Percentiles rank a stretch among this genome's conserved stretches.
Conservation (phyloP, 2,113 vertebrate species). For the Trematomus loennbergii region DNA sequence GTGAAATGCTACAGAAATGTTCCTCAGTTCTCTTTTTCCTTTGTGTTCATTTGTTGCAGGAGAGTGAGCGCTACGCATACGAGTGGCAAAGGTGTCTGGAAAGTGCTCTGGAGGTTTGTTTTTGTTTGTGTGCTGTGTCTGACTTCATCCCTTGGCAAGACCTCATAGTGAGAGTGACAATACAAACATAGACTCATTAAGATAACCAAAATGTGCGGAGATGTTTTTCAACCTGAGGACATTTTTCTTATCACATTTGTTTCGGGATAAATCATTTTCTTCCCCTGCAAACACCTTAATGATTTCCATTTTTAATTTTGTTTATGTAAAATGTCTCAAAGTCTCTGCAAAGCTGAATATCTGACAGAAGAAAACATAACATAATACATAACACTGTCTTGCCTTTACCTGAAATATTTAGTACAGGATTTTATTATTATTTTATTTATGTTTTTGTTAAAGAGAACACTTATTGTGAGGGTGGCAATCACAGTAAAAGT, state of each 20-base stretch:
- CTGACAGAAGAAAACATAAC: too few relatives aligned
- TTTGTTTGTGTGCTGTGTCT: slow-evolving; percentile 39
- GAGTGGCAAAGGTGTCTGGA: slow-evolving; percentile 98
- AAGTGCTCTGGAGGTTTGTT: slow-evolving; percentile 92
- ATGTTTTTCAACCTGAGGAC: neutral
- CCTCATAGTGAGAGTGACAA: neutral
- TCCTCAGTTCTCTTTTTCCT: neutral
- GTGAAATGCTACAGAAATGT: slow-evolving; percentile 12
- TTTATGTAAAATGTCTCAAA: too few relatives aligned
- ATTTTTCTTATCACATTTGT: neutral
- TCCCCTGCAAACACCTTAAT: neutral
- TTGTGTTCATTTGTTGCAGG: slow-evolving; percentile 80
- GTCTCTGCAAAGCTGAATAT: neutral
- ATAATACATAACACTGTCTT: too few relatives aligned
- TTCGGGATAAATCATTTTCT: slow-evolving; percentile 12
- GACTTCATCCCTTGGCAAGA: neutral
- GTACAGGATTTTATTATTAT: neutral
- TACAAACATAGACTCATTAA: slow-evolving; percentile 40
- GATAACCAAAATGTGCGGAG: slow-evolving; percentile 13
- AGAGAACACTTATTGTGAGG: too few relatives aligned
- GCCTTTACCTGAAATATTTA: neutral
- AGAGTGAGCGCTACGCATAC: slow-evolving; percentile 96
- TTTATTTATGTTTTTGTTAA: too few relatives aligned
- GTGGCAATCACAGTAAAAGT: neutral
- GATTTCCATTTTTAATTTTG: neutral